Evolutionary conservation across 1,140 invertebrate species (phyloP), one percentile per base, ranked within the genome.

Genomic region (Drosophila oshimai): DNA sequence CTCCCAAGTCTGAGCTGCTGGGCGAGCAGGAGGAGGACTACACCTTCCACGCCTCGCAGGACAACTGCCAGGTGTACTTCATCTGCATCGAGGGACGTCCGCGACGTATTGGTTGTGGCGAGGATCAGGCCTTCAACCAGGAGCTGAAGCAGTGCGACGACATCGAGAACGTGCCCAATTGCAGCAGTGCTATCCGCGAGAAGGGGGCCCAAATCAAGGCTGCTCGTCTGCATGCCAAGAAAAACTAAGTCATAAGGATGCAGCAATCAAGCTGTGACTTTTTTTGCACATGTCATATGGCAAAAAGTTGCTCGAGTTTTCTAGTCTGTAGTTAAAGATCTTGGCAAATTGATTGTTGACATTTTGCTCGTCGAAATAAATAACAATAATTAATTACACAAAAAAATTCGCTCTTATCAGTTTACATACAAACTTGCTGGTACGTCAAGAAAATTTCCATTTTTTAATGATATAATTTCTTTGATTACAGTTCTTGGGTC

Each of bases 51-150:
- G 80, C 93, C 2, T 92, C 91, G 10, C 74, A 79, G 9, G 65
- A 81, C 4, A 94, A 97, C 76, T 97, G 96, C 87, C 94, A 96
- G 71, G 94, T 93, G 71, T 97, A 96, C 87, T 98, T 95, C 91
- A 92, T 97, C 7, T 98, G 97, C 83, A 93, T 97, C 3, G 94
- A 96, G 44, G 93, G 93, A 18, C 93, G 93, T 36, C 96, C 96
- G 0, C 83, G 92, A 2, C 89, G 95, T 20, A 93, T 95, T 50
- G 93, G 94, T 37, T 98, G 97, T 78, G 95, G 95, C 6, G 93
- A 95, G 61, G 96, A 95, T 65, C 93, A 93, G 17, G 96, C 95
- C 3, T 98, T 96, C 91, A 97, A 97, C 68, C 95, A 96, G 15
- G 86, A 94, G 1, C 94, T 93, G 6, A 93, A 94, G 36, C 92